Evolutionary conservation across 2,113 vertebrate species (phyloP).

Genomic region (Serinus canaria): DNA sequence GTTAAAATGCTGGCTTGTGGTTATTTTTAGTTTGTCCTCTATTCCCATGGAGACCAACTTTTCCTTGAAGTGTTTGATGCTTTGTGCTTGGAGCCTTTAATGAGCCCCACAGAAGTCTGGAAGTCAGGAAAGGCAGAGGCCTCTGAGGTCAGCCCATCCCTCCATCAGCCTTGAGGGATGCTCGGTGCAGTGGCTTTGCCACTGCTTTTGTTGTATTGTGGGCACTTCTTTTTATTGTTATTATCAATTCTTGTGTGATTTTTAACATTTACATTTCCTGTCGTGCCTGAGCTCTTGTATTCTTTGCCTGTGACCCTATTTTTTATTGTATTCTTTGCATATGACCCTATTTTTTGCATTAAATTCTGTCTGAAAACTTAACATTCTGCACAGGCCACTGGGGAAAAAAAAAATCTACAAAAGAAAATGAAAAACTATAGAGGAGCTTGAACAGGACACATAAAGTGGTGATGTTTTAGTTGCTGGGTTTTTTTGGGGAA

Average conservation of each 20-base stretch:
- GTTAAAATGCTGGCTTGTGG: neutral
- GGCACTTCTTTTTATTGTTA: neutral
- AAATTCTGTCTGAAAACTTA: neutral
- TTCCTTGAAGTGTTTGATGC: conserved; percentile 14
- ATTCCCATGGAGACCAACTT: conserved; percentile 65
- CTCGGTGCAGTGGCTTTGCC: neutral
- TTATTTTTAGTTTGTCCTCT: conserved; percentile 65
- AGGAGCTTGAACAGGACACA: rapidly evolving
- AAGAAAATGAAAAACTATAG: neutral
- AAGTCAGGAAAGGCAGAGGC: neutral
- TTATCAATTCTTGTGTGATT: neutral
- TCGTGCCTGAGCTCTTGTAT: neutral
- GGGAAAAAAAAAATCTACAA: too few relatives aligned
- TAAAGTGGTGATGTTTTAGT: neutral
- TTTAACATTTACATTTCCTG: neutral
- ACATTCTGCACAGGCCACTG: neutral
- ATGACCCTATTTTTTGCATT: neutral
- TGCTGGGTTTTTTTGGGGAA: neutral
- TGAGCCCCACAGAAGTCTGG: neutral
- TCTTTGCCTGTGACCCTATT: neutral
- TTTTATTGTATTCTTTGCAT: neutral
- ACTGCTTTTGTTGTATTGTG: neutral
- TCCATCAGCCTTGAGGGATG: neutral
- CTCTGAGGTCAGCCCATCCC: neutral
- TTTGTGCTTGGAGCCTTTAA: conserved; percentile 31